Percentiles rank a stretch among this genome's conserved stretches.
Conservation (phyloP, 1,140 invertebrate genomes). For the Drosophila pachea region DNA sequence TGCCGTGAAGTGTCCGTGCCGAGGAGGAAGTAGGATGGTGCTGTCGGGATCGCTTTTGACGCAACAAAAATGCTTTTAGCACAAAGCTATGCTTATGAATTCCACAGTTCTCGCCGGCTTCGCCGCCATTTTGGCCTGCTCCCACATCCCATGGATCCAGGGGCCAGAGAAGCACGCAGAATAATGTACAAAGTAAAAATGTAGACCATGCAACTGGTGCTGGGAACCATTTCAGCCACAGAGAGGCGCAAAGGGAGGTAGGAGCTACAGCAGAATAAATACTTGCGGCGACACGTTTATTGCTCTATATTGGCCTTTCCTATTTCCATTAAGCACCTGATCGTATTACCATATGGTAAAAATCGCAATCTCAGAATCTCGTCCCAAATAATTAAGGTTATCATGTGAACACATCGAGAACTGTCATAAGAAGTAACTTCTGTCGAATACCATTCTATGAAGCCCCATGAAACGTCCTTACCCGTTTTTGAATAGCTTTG, state of each 20-base stretch:
- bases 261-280: background rate
- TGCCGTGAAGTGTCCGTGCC: constrained; percentile 35
- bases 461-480: no score
- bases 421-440: no score
- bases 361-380: no score
- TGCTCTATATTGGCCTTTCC: background rate
- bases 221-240: background rate
- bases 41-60: constrained; percentile 44
- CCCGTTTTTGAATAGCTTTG: no score
- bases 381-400: no score
- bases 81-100: constrained; percentile 65
- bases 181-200: constrained; percentile 62
- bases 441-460: no score
- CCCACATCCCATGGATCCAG: background rate
- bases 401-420: no score
- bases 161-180: background rate
- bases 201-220: constrained; percentile 55
- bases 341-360: background rate
- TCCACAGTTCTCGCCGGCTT: constrained; percentile 44
- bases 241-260: background rate
- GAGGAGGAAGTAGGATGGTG: background rate
- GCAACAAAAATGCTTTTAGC: constrained; percentile 56
- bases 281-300: constrained; percentile 1
- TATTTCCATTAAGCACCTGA: background rate
- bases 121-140: background rate